Conservation (phyloP, 1,140 invertebrate genomes). For the Ganaspis sp. region DNA sequence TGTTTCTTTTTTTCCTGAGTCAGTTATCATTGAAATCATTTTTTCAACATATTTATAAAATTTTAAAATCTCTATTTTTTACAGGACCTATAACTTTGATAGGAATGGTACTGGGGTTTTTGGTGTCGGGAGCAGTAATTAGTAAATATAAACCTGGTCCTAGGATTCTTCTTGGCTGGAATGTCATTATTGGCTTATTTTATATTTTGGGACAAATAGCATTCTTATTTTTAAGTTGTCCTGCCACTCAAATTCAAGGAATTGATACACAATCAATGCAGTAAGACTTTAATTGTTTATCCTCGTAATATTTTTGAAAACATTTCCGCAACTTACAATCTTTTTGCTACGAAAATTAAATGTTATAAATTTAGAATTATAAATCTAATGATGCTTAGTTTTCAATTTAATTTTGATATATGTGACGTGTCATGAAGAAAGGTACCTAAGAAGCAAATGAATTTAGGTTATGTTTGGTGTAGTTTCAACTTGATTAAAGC, state of each 20-base stretch:
- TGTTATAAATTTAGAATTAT: too few relatives aligned
- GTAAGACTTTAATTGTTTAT: slow-evolving; percentile 63
- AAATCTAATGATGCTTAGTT: too few relatives aligned
- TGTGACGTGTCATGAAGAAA: too few relatives aligned
- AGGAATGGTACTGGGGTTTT: slow-evolving; percentile 80
- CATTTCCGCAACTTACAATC: neutral
- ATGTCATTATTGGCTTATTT: slow-evolving; percentile 79
- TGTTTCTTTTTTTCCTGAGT: too few relatives aligned
- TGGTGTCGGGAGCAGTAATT: slow-evolving; percentile 80
- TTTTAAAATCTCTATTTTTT: slow-evolving; percentile 38
- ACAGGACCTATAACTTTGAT: slow-evolving; percentile 76
- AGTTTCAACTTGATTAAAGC: too few relatives aligned
- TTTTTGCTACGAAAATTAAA: too few relatives aligned
- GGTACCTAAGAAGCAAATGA: too few relatives aligned
- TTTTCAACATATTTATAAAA: neutral
- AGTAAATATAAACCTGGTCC: slow-evolving; percentile 80
- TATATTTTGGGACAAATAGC: slow-evolving; percentile 76
- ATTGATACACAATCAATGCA: slow-evolving; percentile 64
- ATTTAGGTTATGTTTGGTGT: too few relatives aligned
- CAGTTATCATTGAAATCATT: too few relatives aligned
- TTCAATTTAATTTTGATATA: too few relatives aligned
- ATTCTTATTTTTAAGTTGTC: slow-evolving; percentile 80
- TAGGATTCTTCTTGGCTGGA: slow-evolving; percentile 80
- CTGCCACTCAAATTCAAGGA: slow-evolving; percentile 68
- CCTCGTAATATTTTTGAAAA: neutral